These are phyloP conservation scores for Nemotelus pantherinus DNA, from an alignment of 2,888 invertebrate genomes.

Conservation along the genomic window DNA sequence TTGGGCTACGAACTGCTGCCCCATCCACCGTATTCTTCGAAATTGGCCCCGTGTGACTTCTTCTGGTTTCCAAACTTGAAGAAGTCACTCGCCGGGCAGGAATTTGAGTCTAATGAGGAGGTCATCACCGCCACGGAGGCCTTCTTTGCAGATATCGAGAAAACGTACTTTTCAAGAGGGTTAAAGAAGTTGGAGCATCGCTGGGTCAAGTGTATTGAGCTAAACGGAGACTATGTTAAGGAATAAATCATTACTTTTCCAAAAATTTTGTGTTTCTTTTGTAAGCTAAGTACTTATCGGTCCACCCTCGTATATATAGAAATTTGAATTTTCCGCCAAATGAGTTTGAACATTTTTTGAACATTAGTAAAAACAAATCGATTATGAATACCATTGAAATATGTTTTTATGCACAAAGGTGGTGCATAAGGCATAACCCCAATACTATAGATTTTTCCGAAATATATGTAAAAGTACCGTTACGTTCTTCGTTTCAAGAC, in stretches of 20 bases:
- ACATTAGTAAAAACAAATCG: too few relatives aligned
- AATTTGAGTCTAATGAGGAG: conserved; percentile 42
- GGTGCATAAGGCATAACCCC: too few relatives aligned
- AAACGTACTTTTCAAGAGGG: conserved; percentile 26
- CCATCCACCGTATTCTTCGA: conserved; percentile 24
- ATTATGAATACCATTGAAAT: too few relatives aligned
- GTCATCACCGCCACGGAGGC: conserved; percentile 47
- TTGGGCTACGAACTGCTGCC: too few relatives aligned
- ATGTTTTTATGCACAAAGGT: too few relatives aligned
- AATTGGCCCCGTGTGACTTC: conserved; percentile 26
- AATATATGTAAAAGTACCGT: too few relatives aligned
- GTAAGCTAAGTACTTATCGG: conserved; percentile 15
- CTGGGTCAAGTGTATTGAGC: conserved; percentile 35
- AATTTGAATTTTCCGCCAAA: too few relatives aligned
- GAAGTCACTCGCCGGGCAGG: conserved; percentile 30
- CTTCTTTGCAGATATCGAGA: conserved; percentile 38
- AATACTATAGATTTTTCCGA: too few relatives aligned
- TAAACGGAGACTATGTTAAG: conserved; percentile 28
- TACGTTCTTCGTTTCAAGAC: too few relatives aligned
- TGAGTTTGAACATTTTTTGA: too few relatives aligned
- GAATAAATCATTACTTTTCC: neutral
- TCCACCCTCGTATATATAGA: conserved; percentile 7
- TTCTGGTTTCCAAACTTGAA: conserved; percentile 38
- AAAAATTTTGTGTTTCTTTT: conserved; percentile 12
- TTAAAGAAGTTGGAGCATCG: conserved; percentile 33